Percentiles rank a stretch among this genome's conserved stretches.
phyloP scores from a whole-genome alignment of 2,797 vertebrate species.

The Pterois miles region DNA sequence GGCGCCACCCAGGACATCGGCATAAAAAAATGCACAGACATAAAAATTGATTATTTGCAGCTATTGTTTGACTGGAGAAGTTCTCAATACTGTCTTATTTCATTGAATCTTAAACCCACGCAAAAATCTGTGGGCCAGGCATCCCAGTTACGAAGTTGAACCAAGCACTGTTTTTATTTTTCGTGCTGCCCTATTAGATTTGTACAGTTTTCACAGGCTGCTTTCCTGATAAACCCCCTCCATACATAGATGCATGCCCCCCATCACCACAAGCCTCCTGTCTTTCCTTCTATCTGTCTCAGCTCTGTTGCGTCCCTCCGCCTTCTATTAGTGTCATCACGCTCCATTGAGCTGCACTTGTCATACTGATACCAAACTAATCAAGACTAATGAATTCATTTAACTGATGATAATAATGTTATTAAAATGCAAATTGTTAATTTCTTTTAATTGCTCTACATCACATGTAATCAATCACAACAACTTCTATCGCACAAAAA shows the following conservation, averaged over 20 bases:
- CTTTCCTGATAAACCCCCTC: background rate
- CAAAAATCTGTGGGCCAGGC: background rate
- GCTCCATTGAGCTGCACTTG: slow-evolving; percentile 83
- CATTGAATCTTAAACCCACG: background rate
- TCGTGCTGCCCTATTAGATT: background rate
- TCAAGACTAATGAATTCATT: slow-evolving; percentile 97
- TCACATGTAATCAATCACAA: slow-evolving; percentile 90
- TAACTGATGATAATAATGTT: slow-evolving; percentile 93
- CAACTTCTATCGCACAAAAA: slow-evolving; percentile 53
- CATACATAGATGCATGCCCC: background rate
- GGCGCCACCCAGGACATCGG: no score
- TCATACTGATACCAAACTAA: slow-evolving; percentile 88
- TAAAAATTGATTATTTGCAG: no score
- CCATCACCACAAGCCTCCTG: background rate
- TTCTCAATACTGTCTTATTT: no score
- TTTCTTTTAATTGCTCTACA: slow-evolving; percentile 94
- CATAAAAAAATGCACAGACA: no score
- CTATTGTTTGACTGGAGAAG: no score
- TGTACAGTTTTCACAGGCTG: background rate
- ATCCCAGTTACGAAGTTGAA: background rate
- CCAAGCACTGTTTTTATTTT: background rate
- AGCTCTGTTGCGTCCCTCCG: slow-evolving; percentile 44
- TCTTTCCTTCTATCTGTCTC: slow-evolving; percentile 25
- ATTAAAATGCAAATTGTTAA: slow-evolving; percentile 99
- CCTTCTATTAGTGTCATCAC: slow-evolving; percentile 76